Evolutionary conservation across 2,888 invertebrate species (phyloP), one percentile per base, ranked within the genome.

Genomic region (Cryptus armator): DNA sequence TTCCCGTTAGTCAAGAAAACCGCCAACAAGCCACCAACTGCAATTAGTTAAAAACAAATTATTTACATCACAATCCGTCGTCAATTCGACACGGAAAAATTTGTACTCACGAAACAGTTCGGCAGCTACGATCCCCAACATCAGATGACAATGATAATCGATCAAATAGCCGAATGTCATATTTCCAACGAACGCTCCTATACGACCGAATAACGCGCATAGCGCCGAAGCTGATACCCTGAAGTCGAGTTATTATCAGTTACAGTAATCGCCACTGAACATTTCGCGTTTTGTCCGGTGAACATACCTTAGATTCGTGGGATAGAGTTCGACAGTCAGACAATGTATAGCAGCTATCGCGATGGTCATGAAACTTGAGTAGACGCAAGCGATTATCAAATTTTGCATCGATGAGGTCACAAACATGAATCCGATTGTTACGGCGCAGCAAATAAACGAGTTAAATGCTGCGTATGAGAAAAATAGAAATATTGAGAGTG

Each of bases 151-250:
- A 93, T 96, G 96, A 90, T 96, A 94, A 94, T 97, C 97, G 88
- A 97, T 96, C 88, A 97, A 95, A 93, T 96, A 96, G 80, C 97
- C 97, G 92, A 97, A 97, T 75, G 96, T 94, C 87, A 97, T 94
- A 94, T 97, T 97, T 85, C 97, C 97, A 71, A 96, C 92, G 83
- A 97, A 94, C 86, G 96, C 97, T 71, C 97, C 97, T 87, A 96
- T 95, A 94, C 97, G 95, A 76, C 97, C 97, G 90, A 96, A 96
- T 19, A 97, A 96, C 87, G 97, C 94, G 14, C 96, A 96, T 59
- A 97, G 94, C 56, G 97, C 96, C 51, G 97, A 96, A 44, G 97
- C 97, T 96, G 97, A 97, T 91, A 97, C 97, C 94, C 97, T 97
- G 92, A 70, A 92, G 92, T 1, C 62, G 14, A n/a, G 6, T 32